Conservation (phyloP, 2,888 invertebrate species). For the Xylota sylvarum region DNA sequence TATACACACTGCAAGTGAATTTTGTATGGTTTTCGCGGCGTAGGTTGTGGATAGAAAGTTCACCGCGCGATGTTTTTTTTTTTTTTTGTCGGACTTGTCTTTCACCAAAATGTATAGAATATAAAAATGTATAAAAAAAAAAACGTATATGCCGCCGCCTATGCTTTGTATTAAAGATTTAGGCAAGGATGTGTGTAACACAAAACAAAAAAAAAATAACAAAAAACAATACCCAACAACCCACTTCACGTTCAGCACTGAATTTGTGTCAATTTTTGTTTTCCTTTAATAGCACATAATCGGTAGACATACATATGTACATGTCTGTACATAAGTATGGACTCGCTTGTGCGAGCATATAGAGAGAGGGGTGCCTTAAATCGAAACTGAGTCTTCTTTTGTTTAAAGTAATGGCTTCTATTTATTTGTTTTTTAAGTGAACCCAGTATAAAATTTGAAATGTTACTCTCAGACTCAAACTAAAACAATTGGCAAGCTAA, state of each 20-base stretch:
- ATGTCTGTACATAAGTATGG: neutral
- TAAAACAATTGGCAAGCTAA: no score
- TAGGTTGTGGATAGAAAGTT: slow-evolving; percentile 18
- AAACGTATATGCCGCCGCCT: no score
- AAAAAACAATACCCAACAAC: neutral
- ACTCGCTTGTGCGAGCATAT: neutral
- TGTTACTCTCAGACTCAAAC: no score
- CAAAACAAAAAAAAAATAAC: no score
- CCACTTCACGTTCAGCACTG: neutral
- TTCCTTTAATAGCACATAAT: neutral
- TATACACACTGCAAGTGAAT: neutral
- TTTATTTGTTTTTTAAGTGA: no score
- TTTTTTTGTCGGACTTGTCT: neutral
- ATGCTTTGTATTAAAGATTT: neutral
- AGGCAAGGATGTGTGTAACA: neutral
- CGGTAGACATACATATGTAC: neutral
- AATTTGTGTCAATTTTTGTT: slow-evolving; percentile 18
- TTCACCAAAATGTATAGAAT: slow-evolving; percentile 5
- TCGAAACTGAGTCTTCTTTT: no score
- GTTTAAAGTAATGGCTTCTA: no score
- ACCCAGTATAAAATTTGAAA: no score
- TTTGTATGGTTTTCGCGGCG: slow-evolving; percentile 14
- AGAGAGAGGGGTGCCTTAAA: no score
- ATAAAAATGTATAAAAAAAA: neutral
- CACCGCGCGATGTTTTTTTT: slow-evolving; percentile 15